Base-by-base conservation (phyloP, 2,888 invertebrate genomes). In the Pachycephus smyrnensis region DNA sequence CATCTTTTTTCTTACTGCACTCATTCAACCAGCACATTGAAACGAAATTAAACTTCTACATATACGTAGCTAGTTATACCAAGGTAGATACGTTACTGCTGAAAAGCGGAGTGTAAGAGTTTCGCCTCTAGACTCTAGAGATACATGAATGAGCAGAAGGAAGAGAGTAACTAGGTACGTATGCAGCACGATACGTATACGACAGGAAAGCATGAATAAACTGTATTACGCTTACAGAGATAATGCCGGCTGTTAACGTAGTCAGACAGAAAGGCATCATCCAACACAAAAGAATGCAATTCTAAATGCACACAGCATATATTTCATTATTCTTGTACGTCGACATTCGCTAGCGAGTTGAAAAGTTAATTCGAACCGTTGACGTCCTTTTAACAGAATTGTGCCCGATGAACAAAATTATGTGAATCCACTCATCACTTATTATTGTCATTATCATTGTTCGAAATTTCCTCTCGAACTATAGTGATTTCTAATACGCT, bases 171-270 rank as follows among this genome's bases (percentile, higher is more conserved):
- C 30, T 30, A 15, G 30, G 31, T 31, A 37, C 12, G 32, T 36
- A 40, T 9, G 31, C 75, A 12, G 73, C 23, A 35, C 31, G 68
- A 75, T 36, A 74, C 73, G 73, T 71, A 32, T 30, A 71, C 71
- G 77, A 75, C 81, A 79, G 81, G 76, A 76, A 78, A 80, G 77
- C 76, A 80, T 82, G 85, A 85, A 85, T 84, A 85, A 84, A 77
- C 81, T 31, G 80, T 76, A 81, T 84, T 82, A 82, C 79, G 79
- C 81, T 80, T 82, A 79, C 69, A 75, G 78, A 81, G 82, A 78
- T 81, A 81, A 82, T 84, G 77, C 77, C 75, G 69, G 76, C 80
- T 81, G 77, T 82, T 80, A 80, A 79, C 80, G 77, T 76, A 73
- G 77, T 32, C 74, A 76, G 76, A 76, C 71, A 15, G 71, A 32